Percentiles rank a stretch among this genome's conserved stretches.
These are phyloP conservation scores for Ceratina japonica DNA, from an alignment of 1,140 invertebrate genomes.

Conservation along the genomic window DNA sequence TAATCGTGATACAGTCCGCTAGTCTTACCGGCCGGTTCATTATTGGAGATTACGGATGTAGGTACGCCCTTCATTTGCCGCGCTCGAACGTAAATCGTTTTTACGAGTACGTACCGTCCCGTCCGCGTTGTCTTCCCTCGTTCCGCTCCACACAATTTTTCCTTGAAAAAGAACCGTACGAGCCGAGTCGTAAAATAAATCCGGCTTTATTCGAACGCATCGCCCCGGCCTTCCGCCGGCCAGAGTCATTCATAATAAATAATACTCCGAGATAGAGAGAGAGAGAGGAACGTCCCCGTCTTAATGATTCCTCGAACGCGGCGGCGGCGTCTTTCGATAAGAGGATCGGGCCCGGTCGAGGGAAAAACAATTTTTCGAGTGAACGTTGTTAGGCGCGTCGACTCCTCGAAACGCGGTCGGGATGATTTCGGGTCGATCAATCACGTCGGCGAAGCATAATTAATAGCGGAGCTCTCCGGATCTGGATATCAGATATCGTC, in stretches of 20 bases:
- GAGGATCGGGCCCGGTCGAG: too few species aligned
- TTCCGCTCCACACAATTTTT: neutral
- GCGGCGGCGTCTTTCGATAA: too few species aligned
- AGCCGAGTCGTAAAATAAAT: too few species aligned
- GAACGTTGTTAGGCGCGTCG: too few species aligned
- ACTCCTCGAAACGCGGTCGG: too few species aligned
- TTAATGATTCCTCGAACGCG: too few species aligned
- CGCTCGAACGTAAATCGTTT: neutral
- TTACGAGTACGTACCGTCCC: neutral
- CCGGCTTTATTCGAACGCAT: too few species aligned
- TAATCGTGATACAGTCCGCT: slow-evolving; percentile 16
- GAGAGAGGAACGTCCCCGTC: too few species aligned
- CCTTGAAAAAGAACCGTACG: neutral
- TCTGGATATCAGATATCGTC: slow-evolving; percentile 2
- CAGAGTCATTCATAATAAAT: too few species aligned
- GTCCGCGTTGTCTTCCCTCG: neutral
- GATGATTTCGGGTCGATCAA: neutral
- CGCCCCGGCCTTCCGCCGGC: too few species aligned
- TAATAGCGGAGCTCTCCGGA: neutral
- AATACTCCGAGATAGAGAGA: too few species aligned
- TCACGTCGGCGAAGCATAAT: neutral
- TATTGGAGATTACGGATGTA: slow-evolving; percentile 22
- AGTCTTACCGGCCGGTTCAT: slow-evolving; percentile 12
- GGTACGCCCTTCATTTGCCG: neutral
- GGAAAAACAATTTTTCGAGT: too few species aligned